Percentiles rank a stretch among this genome's conserved stretches.
phyloP scores from a whole-genome alignment of 2,113 vertebrate species.

The Microtus montanus region DNA sequence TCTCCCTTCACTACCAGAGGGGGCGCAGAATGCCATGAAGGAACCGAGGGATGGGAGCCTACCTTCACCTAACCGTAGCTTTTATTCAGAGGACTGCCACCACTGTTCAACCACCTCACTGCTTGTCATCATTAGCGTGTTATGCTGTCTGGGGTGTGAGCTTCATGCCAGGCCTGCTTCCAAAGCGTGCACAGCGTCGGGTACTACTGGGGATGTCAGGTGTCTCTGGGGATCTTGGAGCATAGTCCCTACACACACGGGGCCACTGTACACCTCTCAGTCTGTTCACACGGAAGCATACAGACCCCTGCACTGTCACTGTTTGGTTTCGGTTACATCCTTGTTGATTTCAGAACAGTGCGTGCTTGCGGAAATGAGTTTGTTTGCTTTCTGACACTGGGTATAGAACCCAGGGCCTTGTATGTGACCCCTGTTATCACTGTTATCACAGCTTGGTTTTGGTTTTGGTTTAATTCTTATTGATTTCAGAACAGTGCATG shows the following conservation, averaged over 20 bases:
- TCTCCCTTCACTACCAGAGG: background rate
- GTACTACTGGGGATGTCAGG: no score
- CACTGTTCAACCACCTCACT: fast-evolving
- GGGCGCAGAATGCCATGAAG: fast-evolving
- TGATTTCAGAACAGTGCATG: fast-evolving
- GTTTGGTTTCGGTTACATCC: background rate
- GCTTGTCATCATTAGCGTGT: background rate
- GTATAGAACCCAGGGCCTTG: background rate
- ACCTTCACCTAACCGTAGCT: background rate
- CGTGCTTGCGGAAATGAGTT: fast-evolving
- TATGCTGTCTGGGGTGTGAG: background rate
- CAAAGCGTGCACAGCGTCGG: fast-evolving
- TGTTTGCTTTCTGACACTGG: background rate
- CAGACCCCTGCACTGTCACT: no score
- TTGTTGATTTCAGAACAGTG: background rate
- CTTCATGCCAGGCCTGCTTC: background rate
- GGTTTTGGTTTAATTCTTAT: background rate
- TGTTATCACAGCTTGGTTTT: no score
- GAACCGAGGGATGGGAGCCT: background rate
- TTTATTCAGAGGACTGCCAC: background rate
- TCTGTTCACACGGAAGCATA: fast-evolving
- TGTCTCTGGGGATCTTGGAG: background rate
- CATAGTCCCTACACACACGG: background rate
- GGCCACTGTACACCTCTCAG: background rate
- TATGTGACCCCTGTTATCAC: background rate